Evolutionary conservation across 1,140 invertebrate species (phyloP).

Genomic region (Plectus sambesii): DNA sequence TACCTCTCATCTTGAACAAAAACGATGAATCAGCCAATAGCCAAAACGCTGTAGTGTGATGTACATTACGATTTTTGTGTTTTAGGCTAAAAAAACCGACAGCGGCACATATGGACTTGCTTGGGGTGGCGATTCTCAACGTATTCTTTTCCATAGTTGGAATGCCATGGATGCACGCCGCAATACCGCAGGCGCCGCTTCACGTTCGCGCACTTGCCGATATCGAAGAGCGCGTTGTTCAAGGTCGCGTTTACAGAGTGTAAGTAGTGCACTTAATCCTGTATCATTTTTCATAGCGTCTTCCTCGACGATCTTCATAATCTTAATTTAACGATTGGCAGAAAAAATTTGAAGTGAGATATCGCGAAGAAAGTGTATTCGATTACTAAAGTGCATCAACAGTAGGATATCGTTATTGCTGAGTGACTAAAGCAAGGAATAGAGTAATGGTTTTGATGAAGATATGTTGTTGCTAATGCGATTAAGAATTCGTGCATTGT

Average conservation of each 20-base stretch:
- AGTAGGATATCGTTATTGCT: no score
- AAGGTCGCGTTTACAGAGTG: slow-evolving; percentile 49
- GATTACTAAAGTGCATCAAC: no score
- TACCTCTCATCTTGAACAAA: no score
- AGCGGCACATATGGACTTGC: slow-evolving; percentile 50
- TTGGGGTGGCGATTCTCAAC: slow-evolving; percentile 49
- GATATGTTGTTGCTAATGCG: no score
- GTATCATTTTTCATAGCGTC: neutral
- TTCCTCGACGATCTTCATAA: no score
- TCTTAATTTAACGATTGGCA: no score
- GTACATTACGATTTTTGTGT: slow-evolving; percentile 4
- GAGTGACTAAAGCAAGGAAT: no score
- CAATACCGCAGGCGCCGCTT: slow-evolving; percentile 49
- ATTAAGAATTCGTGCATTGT: no score
- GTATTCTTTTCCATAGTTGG: slow-evolving; percentile 47
- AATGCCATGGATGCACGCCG: slow-evolving; percentile 48
- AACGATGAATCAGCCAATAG: slow-evolving; percentile 2
- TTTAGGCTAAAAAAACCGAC: slow-evolving; percentile 49
- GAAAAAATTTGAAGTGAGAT: no score
- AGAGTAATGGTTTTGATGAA: no score
- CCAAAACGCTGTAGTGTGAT: neutral
- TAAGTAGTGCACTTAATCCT: slow-evolving; percentile 31
- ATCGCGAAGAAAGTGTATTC: no score
- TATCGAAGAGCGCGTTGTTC: slow-evolving; percentile 48
- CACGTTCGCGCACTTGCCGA: slow-evolving; percentile 49